phyloP scores from a whole-genome alignment of 2,888 invertebrate genomes.

The Leptura quadrifasciata region DNA sequence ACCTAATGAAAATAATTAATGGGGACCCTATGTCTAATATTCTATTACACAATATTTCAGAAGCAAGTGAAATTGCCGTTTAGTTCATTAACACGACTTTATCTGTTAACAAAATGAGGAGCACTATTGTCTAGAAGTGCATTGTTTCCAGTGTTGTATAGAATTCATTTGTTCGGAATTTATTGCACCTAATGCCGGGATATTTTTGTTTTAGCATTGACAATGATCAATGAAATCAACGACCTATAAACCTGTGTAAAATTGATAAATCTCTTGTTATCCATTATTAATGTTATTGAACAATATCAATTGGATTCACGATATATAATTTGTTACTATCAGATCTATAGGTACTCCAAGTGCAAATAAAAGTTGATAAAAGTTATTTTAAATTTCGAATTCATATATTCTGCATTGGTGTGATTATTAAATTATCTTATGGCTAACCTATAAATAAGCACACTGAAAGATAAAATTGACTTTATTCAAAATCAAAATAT shows the following conservation, averaged over 20 bases:
- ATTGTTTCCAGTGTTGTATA: not conserved
- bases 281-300: not conserved
- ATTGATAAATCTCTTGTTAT: conserved; percentile 11
- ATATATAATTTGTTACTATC: not conserved
- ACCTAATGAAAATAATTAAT: no score
- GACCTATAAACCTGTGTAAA: conserved; percentile 23
- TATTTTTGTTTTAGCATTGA: conserved; percentile 16
- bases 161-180: conserved; percentile 19
- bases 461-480: no score
- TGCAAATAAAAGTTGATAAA: no score
- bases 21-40: no score
- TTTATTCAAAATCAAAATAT: no score
- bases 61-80: not conserved
- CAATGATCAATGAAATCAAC: conserved; percentile 25
- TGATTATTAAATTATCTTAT: no score
- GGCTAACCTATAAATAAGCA: no score
- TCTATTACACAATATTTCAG: no score
- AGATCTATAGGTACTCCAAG: no score
- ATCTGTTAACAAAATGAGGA: conserved; percentile 11
- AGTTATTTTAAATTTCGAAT: no score
- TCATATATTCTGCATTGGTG: no score
- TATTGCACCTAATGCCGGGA: conserved; percentile 26
- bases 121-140: not conserved
- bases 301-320: not conserved
- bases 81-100: not conserved